Evolutionary conservation across 35 echinoderm and acorn worm species (phyloP).

Genomic region (Apostichopus japonicus): DNA sequence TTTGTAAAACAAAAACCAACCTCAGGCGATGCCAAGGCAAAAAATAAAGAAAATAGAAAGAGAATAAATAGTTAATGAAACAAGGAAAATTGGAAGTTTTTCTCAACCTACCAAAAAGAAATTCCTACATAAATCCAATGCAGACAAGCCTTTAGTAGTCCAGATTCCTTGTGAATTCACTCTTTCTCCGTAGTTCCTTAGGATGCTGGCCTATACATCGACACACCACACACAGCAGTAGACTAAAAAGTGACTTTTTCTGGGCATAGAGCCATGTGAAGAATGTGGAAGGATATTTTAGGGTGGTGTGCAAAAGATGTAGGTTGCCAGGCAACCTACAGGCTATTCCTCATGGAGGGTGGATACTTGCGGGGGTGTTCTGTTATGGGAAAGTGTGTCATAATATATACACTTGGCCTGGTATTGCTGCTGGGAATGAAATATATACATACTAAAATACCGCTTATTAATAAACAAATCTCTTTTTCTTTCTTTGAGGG

Average conservation of each 20-base stretch:
- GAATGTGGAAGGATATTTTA: constrained; percentile 48
- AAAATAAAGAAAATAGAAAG: no score
- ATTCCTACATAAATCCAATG: no score
- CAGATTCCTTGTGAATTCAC: no score
- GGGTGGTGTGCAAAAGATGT: constrained; percentile 50
- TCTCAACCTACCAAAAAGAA: no score
- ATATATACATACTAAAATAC: neutral
- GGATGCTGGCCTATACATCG: neutral
- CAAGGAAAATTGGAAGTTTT: no score
- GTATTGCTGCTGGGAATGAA: no score
- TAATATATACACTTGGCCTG: neutral
- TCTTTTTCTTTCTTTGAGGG: neutral
- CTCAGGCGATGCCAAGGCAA: no score
- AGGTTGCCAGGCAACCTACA: constrained; percentile 26
- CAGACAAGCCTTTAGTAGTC: no score
- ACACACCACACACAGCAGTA: neutral
- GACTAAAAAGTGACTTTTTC: constrained; percentile 46
- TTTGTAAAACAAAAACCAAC: no score
- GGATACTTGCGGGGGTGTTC: constrained; percentile 5
- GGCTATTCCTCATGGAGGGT: neutral
- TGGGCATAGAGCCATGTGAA: constrained; percentile 53
- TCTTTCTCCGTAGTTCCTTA: no score
- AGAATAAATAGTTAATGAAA: no score
- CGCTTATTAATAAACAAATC: neutral
- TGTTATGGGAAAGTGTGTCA: neutral